phyloP scores from a whole-genome alignment of 1,140 invertebrate species.

The Lamellibrachia luymesi region DNA sequence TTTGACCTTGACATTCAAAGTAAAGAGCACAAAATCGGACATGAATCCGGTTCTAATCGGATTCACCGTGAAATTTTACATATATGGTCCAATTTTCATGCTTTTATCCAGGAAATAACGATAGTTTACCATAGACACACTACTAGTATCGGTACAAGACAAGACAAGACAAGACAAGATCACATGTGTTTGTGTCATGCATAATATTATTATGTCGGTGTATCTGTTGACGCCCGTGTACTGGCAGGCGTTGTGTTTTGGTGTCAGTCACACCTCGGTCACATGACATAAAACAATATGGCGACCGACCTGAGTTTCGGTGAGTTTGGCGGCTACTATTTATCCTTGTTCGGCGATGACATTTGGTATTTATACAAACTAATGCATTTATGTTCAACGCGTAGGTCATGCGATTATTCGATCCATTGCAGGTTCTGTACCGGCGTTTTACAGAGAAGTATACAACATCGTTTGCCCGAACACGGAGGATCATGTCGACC shows the following conservation, averaged over 20 bases:
- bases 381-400: not conserved
- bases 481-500: conserved; percentile 62
- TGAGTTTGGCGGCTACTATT: conserved; percentile 31
- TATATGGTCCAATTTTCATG: not conserved
- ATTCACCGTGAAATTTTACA: not conserved
- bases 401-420: conserved; percentile 12
- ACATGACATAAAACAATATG: conserved; percentile 44
- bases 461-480: conserved; percentile 67
- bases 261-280: not conserved
- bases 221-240: not conserved
- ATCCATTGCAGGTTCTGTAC: conserved; percentile 62
- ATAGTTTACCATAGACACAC: not conserved
- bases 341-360: conserved; percentile 17
- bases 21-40: too few relatives aligned
- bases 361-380: conserved; percentile 15
- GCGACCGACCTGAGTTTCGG: conserved; percentile 50
- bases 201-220: too few relatives aligned
- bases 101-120: too few relatives aligned
- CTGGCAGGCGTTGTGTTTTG: not conserved
- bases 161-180: not conserved
- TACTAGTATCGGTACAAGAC: not conserved
- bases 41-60: too few relatives aligned
- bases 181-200: not conserved
- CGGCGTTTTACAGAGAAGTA: conserved; percentile 66
- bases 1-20: too few relatives aligned